These are phyloP conservation scores for Perdita meconis DNA, from an alignment of 2,888 invertebrate species.

Conservation along the genomic window DNA sequence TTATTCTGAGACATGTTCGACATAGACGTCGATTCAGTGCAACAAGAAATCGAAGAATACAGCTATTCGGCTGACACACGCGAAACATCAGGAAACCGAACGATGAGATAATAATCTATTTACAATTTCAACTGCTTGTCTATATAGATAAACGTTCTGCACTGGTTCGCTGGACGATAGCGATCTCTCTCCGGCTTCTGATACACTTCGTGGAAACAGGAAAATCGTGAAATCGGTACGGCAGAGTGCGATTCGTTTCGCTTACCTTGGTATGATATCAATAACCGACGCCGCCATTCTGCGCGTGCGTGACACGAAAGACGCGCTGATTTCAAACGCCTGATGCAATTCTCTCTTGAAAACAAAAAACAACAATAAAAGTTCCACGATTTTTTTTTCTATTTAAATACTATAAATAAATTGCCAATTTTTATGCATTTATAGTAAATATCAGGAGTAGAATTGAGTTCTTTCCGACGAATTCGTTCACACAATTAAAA, in stretches of 20 bases:
- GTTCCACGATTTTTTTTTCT: background rate
- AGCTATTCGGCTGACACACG: background rate
- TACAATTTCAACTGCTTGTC: slow-evolving; percentile 21
- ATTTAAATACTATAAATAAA: too few relatives aligned
- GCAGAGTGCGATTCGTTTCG: background rate
- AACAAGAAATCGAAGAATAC: slow-evolving; percentile 7
- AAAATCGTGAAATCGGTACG: slow-evolving; percentile 11
- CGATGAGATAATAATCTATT: background rate
- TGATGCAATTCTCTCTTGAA: background rate
- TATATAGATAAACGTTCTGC: slow-evolving; percentile 11
- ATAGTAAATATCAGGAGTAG: background rate
- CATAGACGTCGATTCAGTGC: background rate
- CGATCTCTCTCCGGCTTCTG: slow-evolving; percentile 9
- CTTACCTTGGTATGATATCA: background rate
- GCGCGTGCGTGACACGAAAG: slow-evolving; percentile 4
- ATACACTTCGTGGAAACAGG: background rate
- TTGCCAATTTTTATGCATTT: background rate
- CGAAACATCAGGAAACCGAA: background rate
- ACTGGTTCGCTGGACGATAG: slow-evolving; percentile 25
- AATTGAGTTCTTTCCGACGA: too few relatives aligned
- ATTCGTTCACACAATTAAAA: too few relatives aligned
- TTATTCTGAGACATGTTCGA: slow-evolving; percentile 33
- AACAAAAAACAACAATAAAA: slow-evolving; percentile 6
- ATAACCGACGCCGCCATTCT: rapidly evolving
- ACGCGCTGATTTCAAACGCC: slow-evolving; percentile 22